A percentile compares a stretch with the other conserved stretches of the same genome.
Evolutionary conservation across 30 jellyfish, hydroid and myxozoan species (phyloP).

Genomic region (Hydractinia symbiolongicarpus): DNA sequence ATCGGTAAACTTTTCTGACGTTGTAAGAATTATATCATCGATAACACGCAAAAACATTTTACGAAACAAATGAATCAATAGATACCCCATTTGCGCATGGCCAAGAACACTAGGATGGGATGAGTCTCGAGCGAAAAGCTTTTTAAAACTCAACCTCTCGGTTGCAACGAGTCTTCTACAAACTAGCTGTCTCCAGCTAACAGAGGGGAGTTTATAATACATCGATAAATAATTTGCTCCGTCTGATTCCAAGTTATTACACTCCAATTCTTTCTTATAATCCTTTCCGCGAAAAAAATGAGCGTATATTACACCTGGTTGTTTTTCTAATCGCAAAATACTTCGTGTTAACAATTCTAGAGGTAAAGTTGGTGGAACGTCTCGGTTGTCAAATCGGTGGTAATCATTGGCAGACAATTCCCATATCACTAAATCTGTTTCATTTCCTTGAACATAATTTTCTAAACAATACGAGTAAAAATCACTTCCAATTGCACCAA

Average conservation of each 20-base stretch:
- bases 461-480: constrained; percentile 88
- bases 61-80: constrained; percentile 72
- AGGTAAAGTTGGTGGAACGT: constrained; percentile 96
- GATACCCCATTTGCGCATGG: constrained; percentile 88
- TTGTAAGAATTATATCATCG: constrained; percentile 23
- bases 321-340: constrained; percentile 49
- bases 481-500: constrained; percentile 97
- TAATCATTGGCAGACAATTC: constrained; percentile 92
- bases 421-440: constrained; percentile 82
- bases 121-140: constrained; percentile 69
- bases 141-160: constrained; percentile 57
- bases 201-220: constrained; percentile 71
- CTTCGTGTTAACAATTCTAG: constrained; percentile 69
- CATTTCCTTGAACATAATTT: constrained; percentile 60
- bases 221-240: constrained; percentile 73
- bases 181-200: constrained; percentile 78
- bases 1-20: not conserved
- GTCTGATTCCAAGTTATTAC: constrained; percentile 83
- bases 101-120: constrained; percentile 95
- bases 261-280: constrained; percentile 65
- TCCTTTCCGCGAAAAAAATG: constrained; percentile 94
- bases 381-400: constrained; percentile 90
- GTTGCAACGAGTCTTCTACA: constrained; percentile 61
- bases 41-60: constrained; percentile 59
- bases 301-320: constrained; percentile 75